Conservation (phyloP, 2,797 vertebrate species). For the Urosaurus nigricauda region DNA sequence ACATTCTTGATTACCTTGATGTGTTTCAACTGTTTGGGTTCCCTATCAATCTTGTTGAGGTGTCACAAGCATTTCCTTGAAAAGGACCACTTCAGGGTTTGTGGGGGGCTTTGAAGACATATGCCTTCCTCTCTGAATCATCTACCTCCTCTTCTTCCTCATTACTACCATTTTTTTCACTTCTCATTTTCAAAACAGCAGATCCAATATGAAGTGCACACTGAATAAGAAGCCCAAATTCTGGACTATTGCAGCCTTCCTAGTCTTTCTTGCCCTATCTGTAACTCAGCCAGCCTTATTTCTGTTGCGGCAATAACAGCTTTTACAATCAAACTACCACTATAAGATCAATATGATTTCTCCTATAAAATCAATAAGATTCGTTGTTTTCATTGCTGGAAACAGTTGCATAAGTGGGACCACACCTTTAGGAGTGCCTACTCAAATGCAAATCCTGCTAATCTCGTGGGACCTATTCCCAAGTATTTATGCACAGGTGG, state of each 20-base stretch:
- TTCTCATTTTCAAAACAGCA: not conserved
- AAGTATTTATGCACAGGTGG: not conserved
- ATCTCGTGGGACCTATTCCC: not conserved
- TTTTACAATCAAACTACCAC: not conserved
- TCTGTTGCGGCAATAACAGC: not conserved
- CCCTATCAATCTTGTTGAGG: conserved; percentile 46
- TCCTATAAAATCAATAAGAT: too few species aligned
- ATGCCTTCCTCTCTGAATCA: not conserved
- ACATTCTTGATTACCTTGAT: conserved; percentile 37
- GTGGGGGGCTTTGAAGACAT: not conserved
- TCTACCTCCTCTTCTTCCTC: not conserved
- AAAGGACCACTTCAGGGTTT: not conserved
- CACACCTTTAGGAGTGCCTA: not conserved
- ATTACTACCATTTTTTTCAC: not conserved
- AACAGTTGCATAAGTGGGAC: not conserved
- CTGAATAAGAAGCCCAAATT: not conserved
- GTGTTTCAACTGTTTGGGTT: conserved; percentile 39
- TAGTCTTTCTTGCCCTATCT: not conserved
- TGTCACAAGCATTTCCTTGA: conserved; percentile 49
- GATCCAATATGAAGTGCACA: too few species aligned
- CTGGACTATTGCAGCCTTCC: not conserved
- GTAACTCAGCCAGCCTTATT: not conserved
- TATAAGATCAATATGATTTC: not conserved
- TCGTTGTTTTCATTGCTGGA: not conserved
- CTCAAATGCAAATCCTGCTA: not conserved